phyloP scores from a whole-genome alignment of 2,797 vertebrate genomes.

The Melanotaenia nigrans region DNA sequence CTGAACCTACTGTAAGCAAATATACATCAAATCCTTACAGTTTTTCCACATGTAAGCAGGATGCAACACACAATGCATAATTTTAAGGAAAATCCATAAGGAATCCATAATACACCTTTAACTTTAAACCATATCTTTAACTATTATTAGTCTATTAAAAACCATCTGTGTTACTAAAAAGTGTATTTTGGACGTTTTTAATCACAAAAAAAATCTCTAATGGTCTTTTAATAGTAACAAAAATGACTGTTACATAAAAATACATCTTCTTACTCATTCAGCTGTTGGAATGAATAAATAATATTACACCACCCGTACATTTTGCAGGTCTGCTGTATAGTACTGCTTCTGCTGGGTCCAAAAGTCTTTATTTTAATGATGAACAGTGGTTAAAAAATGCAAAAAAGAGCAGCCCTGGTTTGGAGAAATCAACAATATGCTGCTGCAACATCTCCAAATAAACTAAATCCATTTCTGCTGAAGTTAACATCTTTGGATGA shows the following conservation, averaged over 20 bases:
- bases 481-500: background rate
- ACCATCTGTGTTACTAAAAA: too few relatives aligned
- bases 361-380: background rate
- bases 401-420: too few relatives aligned
- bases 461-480: background rate
- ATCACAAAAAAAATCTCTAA: too few relatives aligned
- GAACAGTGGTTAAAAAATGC: background rate
- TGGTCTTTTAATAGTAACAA: too few relatives aligned
- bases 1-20: conserved; percentile 68
- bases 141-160: too few relatives aligned
- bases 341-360: too few relatives aligned
- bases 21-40: background rate
- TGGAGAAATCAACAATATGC: background rate
- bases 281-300: too few relatives aligned
- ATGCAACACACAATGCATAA: background rate
- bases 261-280: too few relatives aligned
- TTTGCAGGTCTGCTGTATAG: too few relatives aligned
- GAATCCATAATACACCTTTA: background rate
- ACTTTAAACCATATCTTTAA: background rate
- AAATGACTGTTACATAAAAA: too few relatives aligned
- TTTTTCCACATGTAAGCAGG: background rate
- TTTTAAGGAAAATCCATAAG: background rate
- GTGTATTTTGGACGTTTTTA: too few relatives aligned
- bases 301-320: too few relatives aligned
- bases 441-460: background rate